Percentiles rank a stretch among this genome's conserved stretches.
These are phyloP conservation scores for Rhea pennata DNA, from an alignment of 2,113 vertebrate genomes.

Conservation along the genomic window DNA sequence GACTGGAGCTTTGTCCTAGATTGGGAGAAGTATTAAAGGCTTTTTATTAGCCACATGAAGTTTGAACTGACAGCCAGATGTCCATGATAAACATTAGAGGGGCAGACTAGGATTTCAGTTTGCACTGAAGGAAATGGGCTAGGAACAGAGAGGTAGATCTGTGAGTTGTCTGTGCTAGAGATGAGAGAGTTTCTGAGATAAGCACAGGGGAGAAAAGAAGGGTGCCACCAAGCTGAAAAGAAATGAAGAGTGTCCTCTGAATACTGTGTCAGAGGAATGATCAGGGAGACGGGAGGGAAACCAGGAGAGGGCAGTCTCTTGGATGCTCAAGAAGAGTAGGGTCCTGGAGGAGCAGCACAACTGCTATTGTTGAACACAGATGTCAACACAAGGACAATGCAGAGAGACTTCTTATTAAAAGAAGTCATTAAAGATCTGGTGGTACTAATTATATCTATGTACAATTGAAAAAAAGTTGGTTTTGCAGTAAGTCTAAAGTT, in stretches of 20 bases:
- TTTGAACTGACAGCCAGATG: background rate
- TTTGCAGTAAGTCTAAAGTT: background rate
- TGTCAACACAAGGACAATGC: background rate
- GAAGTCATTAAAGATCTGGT: background rate
- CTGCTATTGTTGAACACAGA: background rate
- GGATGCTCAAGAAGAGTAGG: background rate
- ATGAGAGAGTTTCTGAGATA: background rate
- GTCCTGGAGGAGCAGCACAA: background rate
- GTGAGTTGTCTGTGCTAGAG: background rate
- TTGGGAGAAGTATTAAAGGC: background rate
- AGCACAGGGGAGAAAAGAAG: background rate
- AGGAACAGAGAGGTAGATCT: background rate
- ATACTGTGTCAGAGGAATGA: background rate
- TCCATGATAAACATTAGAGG: background rate
- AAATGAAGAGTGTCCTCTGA: background rate
- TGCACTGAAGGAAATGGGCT: background rate
- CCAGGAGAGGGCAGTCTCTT: background rate
- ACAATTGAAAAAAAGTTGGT: background rate
- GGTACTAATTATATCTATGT: fast-evolving
- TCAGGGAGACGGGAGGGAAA: background rate
- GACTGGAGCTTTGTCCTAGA: background rate
- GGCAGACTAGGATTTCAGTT: background rate
- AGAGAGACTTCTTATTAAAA: background rate
- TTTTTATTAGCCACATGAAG: background rate
- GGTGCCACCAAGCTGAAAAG: background rate